phyloP scores from a whole-genome alignment of 2,113 vertebrate genomes.

The Paramisgurnus dabryanus region DNA sequence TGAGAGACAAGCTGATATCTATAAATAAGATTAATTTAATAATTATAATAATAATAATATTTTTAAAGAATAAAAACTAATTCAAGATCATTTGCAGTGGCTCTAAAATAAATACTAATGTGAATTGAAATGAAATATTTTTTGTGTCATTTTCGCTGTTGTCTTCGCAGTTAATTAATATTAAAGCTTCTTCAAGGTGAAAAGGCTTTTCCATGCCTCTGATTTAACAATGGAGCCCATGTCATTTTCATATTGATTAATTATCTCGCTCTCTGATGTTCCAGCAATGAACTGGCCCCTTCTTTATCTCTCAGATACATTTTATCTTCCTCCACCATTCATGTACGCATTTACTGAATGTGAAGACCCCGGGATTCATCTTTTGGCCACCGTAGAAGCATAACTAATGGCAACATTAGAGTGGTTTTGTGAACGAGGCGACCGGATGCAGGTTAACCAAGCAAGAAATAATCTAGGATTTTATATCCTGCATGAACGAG shows the following conservation, averaged over 20 bases:
- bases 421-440: conserved; percentile 78
- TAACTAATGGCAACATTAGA: conserved; percentile 84
- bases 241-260: conserved; percentile 65
- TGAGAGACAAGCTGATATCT: too few relatives aligned
- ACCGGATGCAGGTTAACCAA: conserved; percentile 82
- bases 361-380: conserved; percentile 76
- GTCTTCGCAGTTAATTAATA: conserved; percentile 30
- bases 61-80: background rate
- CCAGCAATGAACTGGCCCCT: conserved; percentile 64
- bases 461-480: conserved; percentile 84
- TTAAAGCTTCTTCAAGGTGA: conserved; percentile 31
- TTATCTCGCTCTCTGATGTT: conserved; percentile 64
- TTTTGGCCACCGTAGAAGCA: conserved; percentile 83
- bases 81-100: background rate
- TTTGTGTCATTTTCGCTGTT: background rate
- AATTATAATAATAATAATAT: too few relatives aligned
- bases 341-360: conserved; percentile 78
- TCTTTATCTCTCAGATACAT: conserved; percentile 62
- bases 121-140: background rate
- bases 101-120: background rate
- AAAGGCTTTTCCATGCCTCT: conserved; percentile 49
- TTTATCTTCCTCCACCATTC: conserved; percentile 79
- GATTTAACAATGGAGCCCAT: conserved; percentile 51
- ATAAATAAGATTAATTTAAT: too few relatives aligned
- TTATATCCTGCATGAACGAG: conserved; percentile 81